A percentile compares a stretch with the other conserved stretches of the same genome.
Conservation (phyloP, 2,797 vertebrate genomes). For the Sebastes baramenuke region DNA sequence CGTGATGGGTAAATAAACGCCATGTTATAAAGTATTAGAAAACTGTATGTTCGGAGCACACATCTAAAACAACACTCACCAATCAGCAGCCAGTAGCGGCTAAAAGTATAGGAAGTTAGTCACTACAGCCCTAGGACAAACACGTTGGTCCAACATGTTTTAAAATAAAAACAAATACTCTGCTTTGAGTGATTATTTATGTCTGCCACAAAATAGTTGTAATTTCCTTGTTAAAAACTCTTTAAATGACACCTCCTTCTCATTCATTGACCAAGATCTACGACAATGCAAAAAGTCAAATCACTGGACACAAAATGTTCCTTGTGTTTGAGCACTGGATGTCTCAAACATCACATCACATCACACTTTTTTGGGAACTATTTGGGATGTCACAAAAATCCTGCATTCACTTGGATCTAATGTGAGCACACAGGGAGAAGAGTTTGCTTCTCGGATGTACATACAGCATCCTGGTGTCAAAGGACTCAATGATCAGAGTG, state of each 20-base stretch:
- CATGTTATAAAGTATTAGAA: too few species aligned
- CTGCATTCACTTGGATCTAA: background rate
- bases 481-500: background rate
- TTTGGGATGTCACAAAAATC: background rate
- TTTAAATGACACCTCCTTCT: background rate
- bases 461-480: background rate
- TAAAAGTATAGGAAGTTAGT: too few species aligned
- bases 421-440: too few species aligned
- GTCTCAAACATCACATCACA: background rate
- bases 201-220: background rate
- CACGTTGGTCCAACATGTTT: too few species aligned
- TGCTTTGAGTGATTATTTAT: background rate
- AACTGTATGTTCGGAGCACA: too few species aligned
- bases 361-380: background rate
- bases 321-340: background rate
- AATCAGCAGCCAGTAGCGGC: too few species aligned
- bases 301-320: background rate
- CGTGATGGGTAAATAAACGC: too few species aligned
- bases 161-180: background rate
- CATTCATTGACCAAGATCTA: background rate
- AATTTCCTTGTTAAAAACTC: background rate
- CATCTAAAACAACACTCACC: too few species aligned
- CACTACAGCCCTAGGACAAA: accelerated
- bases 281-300: background rate
- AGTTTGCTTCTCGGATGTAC: too few species aligned